phyloP scores from a whole-genome alignment of 2,113 vertebrate genomes.

The Kryptolebias marmoratus region DNA sequence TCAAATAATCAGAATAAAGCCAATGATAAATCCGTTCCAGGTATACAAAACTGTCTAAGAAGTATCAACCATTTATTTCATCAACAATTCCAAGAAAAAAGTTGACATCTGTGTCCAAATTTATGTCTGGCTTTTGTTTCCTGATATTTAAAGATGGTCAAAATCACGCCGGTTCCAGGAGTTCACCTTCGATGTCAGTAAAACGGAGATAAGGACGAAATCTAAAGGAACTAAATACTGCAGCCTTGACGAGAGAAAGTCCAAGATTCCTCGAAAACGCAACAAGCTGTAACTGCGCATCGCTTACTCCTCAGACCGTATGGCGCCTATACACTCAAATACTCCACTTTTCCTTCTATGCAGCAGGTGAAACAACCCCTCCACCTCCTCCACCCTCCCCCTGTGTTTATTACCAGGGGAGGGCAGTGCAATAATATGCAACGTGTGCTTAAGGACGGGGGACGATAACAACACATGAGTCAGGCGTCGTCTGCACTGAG shows the following conservation, averaged over 20 bases:
- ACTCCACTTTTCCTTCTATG: conserved; percentile 1
- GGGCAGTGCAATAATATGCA: conserved; percentile 40
- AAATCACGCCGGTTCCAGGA: background rate
- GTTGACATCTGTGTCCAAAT: background rate
- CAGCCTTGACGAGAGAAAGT: background rate
- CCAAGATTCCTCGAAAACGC: too few species aligned
- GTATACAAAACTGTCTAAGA: too few species aligned
- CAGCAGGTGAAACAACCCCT: conserved; percentile 17
- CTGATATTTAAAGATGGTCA: background rate
- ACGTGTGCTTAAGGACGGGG: conserved; percentile 29
- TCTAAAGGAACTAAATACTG: background rate
- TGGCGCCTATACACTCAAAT: background rate
- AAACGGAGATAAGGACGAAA: background rate
- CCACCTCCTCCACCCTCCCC: too few species aligned
- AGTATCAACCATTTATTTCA: background rate
- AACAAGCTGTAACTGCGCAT: too few species aligned
- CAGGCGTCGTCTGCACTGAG: conserved; percentile 1
- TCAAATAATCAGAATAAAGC: background rate
- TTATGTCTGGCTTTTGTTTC: background rate
- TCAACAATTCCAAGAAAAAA: background rate
- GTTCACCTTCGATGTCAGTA: background rate
- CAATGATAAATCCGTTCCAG: background rate
- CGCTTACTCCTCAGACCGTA: too few species aligned
- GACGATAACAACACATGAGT: conserved; percentile 39
- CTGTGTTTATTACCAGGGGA: background rate